These are phyloP conservation scores for Neotragus pygmaeus DNA, from an alignment of 2,113 vertebrate genomes.

Conservation along the genomic window DNA sequence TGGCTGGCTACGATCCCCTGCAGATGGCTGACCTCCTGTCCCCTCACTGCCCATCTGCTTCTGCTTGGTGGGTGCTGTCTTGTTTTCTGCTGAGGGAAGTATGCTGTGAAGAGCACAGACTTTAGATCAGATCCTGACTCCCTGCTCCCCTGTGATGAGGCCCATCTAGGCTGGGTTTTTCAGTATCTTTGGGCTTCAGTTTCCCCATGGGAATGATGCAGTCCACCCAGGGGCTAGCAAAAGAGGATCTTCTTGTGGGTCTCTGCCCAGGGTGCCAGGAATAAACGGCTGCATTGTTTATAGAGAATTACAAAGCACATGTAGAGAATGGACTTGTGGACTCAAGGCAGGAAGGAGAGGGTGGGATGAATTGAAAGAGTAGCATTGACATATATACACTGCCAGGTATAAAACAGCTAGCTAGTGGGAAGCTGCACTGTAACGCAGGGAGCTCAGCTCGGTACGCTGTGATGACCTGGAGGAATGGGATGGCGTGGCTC, in stretches of 20 bases:
- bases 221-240: background rate
- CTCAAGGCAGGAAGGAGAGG: background rate
- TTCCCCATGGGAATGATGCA: background rate
- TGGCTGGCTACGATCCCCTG: background rate
- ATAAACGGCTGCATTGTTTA: background rate
- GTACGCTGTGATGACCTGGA: background rate
- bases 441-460: background rate
- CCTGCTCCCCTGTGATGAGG: background rate
- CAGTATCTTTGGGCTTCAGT: background rate
- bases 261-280: background rate
- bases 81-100: background rate
- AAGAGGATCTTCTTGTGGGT: background rate
- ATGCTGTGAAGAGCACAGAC: background rate
- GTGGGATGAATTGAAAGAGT: background rate
- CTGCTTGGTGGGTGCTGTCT: background rate
- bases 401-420: background rate
- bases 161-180: background rate
- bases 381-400: background rate
- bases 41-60: background rate
- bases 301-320: background rate
- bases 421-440: background rate
- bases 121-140: background rate
- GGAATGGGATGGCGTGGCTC: background rate
- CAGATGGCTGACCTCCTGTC: background rate
- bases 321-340: background rate